These are phyloP conservation scores for Takifugu bimaculatus DNA, from an alignment of 2,113 vertebrate genomes.

Conservation along the genomic window DNA sequence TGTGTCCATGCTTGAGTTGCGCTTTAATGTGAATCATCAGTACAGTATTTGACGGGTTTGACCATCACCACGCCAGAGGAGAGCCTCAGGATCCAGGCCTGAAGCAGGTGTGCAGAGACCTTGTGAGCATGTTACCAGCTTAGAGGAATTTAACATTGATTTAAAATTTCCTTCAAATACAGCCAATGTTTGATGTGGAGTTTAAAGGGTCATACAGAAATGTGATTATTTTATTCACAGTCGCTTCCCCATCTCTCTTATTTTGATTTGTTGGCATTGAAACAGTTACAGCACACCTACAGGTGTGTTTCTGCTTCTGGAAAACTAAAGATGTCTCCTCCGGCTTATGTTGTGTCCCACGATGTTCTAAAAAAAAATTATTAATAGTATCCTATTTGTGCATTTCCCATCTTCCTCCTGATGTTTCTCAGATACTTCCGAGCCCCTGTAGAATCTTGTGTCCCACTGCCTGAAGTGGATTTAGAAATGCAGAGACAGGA, in stretches of 20 bases:
- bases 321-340: not conserved
- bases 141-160: too few relatives aligned
- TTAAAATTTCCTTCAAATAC: too few relatives aligned
- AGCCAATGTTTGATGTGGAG: too few relatives aligned
- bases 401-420: not conserved
- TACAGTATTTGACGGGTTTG: too few relatives aligned
- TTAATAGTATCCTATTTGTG: not conserved
- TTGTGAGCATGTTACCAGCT: too few relatives aligned
- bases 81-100: too few relatives aligned
- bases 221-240: not conserved
- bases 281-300: not conserved
- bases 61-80: too few relatives aligned
- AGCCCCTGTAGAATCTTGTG: not conserved
- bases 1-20: too few relatives aligned
- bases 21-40: too few relatives aligned
- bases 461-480: not conserved
- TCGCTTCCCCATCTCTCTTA: slow-evolving; percentile 35
- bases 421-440: not conserved
- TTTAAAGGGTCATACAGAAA: too few relatives aligned
- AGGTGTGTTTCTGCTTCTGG: slow-evolving; percentile 4
- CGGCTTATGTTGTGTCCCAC: not conserved
- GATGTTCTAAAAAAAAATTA: slow-evolving; percentile 4
- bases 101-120: too few relatives aligned
- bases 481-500: not conserved
- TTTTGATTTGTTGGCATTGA: slow-evolving; percentile 5